Evolutionary conservation across 2,888 invertebrate genomes (phyloP).

Genomic region (Nephrotoma appendiculata): DNA sequence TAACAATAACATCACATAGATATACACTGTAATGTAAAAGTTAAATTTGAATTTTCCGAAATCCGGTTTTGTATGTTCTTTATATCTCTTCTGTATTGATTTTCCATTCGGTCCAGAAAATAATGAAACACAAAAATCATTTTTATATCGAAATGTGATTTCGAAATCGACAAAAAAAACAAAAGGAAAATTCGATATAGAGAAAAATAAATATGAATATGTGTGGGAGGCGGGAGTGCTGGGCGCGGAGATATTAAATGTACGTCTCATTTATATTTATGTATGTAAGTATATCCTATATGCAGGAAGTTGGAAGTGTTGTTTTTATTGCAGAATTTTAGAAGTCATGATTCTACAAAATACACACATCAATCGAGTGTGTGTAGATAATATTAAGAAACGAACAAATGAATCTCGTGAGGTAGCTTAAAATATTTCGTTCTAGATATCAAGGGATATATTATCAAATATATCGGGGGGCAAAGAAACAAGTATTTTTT

Average conservation of each 20-base stretch:
- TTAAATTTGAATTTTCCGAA: neutral
- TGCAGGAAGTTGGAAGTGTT: neutral
- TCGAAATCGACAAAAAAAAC: neutral
- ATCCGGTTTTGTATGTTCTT: neutral
- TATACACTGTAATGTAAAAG: neutral
- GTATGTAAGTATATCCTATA: neutral
- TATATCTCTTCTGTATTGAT: neutral
- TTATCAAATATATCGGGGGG: neutral
- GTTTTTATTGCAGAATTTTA: neutral
- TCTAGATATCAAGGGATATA: neutral
- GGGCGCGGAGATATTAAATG: neutral
- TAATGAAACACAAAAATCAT: neutral
- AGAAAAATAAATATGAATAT: neutral
- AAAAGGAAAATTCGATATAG: neutral
- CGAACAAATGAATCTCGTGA: neutral
- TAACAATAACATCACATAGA: neutral
- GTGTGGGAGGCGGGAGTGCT: neutral
- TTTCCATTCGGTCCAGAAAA: neutral
- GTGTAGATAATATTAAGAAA: no score
- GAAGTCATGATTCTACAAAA: neutral
- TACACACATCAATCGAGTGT: neutral
- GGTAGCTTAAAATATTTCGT: neutral
- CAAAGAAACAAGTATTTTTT: neutral
- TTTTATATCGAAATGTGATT: neutral
- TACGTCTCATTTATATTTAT: neutral